These are phyloP conservation scores for Pelosia muscerda DNA, from an alignment of 2,888 invertebrate species.

Conservation along the genomic window DNA sequence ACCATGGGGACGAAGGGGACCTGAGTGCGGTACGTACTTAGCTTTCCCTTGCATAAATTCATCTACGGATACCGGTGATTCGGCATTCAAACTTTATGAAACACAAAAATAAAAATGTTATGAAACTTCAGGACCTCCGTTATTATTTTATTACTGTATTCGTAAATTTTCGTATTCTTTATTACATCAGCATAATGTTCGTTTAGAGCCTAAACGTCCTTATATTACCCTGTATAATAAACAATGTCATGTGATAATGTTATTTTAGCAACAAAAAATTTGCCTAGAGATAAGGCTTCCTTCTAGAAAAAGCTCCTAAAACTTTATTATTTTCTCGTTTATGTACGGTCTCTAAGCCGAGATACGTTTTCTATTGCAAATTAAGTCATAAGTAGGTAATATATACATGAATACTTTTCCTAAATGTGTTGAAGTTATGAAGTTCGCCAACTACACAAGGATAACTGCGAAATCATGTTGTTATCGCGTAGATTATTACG, in stretches of 20 bases:
- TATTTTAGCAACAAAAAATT: not conserved
- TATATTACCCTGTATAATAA: not conserved
- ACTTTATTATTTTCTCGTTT: not conserved
- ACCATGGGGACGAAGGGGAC: not conserved
- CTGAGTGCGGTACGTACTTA: no score
- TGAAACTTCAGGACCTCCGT: not conserved
- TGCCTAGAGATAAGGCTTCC: not conserved
- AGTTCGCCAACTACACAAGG: not conserved
- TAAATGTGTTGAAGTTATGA: not conserved
- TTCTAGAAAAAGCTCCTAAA: not conserved
- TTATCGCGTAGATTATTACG: not conserved
- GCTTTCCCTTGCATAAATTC: not conserved
- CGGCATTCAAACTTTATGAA: not conserved
- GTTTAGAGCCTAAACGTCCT: not conserved
- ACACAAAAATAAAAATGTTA: not conserved
- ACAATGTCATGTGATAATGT: not conserved
- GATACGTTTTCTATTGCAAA: not conserved
- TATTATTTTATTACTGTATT: not conserved
- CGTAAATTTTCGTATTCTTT: not conserved
- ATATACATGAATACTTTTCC: no score
- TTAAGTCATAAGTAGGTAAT: not conserved
- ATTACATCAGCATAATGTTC: not conserved
- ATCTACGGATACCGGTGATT: not conserved
- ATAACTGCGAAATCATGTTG: not conserved
- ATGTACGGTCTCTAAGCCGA: not conserved